Evolutionary conservation across 2,797 vertebrate genomes (phyloP).

Genomic region (Periparus ater): DNA sequence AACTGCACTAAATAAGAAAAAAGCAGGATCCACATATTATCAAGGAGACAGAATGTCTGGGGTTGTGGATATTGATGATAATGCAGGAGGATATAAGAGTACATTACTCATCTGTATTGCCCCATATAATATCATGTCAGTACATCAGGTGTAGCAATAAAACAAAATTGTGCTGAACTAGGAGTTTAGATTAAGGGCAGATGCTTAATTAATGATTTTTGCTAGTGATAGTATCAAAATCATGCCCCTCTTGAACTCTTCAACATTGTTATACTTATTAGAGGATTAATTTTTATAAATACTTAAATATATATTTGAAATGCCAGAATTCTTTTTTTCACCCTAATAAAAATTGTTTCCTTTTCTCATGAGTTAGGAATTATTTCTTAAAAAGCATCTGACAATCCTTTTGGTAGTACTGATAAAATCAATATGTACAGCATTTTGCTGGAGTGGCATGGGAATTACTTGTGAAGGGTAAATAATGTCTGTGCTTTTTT

Average conservation of each 20-base stretch:
- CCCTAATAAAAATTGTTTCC: not conserved
- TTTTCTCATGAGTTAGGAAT: not conserved
- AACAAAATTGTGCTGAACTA: not conserved
- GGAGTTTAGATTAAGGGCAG: not conserved
- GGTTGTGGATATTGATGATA: not conserved
- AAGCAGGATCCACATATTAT: not conserved
- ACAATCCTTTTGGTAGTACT: not conserved
- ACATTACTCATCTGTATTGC: not conserved
- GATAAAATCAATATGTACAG: not conserved
- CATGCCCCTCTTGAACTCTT: not conserved
- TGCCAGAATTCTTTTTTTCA: not conserved
- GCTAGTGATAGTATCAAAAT: not conserved
- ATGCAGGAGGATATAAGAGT: not conserved
- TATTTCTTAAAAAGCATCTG: not conserved
- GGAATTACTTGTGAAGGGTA: not conserved
- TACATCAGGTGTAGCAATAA: not conserved
- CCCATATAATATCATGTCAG: not conserved
- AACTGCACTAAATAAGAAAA: not conserved
- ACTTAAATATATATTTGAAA: not conserved
- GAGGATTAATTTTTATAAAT: not conserved
- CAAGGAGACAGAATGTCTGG: not conserved
- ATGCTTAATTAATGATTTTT: not conserved
- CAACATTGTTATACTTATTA: not conserved
- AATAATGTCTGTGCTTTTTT: not conserved
- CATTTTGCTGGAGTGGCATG: not conserved